Percentiles rank a stretch among this genome's conserved stretches.
Evolutionary conservation across 2,797 vertebrate species (phyloP).

Genomic region (Arnoldichthys spilopterus): DNA sequence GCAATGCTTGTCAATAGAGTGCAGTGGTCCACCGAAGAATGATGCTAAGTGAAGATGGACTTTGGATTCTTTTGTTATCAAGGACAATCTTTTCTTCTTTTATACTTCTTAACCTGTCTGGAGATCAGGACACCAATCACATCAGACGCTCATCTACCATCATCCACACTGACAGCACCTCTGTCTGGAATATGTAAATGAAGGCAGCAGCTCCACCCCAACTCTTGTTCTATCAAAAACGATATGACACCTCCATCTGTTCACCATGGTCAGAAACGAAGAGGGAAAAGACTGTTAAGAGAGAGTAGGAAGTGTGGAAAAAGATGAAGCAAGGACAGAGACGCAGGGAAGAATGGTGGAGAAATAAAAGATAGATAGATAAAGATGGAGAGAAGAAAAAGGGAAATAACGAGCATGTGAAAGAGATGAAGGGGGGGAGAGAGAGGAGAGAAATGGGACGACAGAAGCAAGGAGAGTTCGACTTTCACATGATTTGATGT

Average conservation of each 20-base stretch:
- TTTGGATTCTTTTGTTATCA: conserved; percentile 40
- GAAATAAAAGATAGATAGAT: neutral
- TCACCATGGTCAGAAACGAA: conserved; percentile 28
- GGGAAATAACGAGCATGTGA: neutral
- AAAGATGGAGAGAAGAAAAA: neutral
- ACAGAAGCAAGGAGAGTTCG: conserved; percentile 38
- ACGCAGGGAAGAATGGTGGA: neutral
- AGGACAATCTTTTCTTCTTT: neutral
- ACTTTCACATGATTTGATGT: conserved; percentile 52
- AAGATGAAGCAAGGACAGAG: neutral
- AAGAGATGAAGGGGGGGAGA: neutral
- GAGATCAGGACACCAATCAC: conserved; percentile 23
- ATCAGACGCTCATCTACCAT: conserved; percentile 22
- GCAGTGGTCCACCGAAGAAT: conserved; percentile 29
- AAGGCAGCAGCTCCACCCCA: conserved; percentile 1
- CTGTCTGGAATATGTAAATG: conserved; percentile 41
- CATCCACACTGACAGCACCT: conserved; percentile 40
- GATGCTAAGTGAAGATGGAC: conserved; percentile 30
- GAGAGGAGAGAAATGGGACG: conserved; percentile 8
- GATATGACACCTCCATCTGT: conserved; percentile 49
- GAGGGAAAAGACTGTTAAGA: conserved; percentile 11
- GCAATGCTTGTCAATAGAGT: conserved; percentile 48
- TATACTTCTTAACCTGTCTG: conserved; percentile 2
- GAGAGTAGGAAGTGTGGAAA: neutral
- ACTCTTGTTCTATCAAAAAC: conserved; percentile 43